These are phyloP conservation scores for Nanorana parkeri DNA, from an alignment of 2,113 vertebrate species.

Conservation along the genomic window DNA sequence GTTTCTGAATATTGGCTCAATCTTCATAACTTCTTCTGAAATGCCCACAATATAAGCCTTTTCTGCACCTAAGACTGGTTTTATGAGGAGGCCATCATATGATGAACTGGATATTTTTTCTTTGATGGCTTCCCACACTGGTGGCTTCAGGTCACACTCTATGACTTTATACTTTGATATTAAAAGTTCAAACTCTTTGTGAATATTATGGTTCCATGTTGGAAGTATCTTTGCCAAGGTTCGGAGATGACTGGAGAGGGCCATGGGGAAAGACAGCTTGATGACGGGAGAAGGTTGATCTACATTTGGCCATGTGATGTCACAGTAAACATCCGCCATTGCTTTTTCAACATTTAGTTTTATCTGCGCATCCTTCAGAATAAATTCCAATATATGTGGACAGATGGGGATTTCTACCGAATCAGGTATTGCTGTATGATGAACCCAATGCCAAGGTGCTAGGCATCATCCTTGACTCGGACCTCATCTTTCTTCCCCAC, in stretches of 20 bases:
- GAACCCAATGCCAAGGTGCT: too few relatives aligned
- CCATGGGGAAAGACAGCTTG: conserved; percentile 71
- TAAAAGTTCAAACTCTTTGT: conserved; percentile 63
- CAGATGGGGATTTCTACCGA: conserved; percentile 70
- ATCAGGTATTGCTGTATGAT: conserved; percentile 75
- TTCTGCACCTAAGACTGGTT: conserved; percentile 60
- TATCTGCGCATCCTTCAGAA: conserved; percentile 64
- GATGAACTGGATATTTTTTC: conserved; percentile 57
- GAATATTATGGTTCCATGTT: conserved; percentile 73
- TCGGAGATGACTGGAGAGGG: conserved; percentile 68
- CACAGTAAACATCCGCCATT: conserved; percentile 71
- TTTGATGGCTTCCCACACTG: conserved; percentile 69
- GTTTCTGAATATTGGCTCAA: conserved; percentile 58
- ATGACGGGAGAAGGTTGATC: conserved; percentile 51
- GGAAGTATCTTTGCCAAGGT: conserved; percentile 65
- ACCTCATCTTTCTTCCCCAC: too few relatives aligned
- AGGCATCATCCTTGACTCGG: too few relatives aligned
- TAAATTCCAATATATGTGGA: conserved; percentile 70
- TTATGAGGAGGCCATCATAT: background rate
- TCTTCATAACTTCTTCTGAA: conserved; percentile 64
- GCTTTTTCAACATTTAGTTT: conserved; percentile 65
- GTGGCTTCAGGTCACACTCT: conserved; percentile 43
- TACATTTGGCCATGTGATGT: conserved; percentile 64
- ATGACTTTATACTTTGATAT: conserved; percentile 70
- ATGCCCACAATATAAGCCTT: conserved; percentile 73